Base-by-base conservation (phyloP, 1,140 invertebrate genomes). In the Eufriesea mexicana region DNA sequence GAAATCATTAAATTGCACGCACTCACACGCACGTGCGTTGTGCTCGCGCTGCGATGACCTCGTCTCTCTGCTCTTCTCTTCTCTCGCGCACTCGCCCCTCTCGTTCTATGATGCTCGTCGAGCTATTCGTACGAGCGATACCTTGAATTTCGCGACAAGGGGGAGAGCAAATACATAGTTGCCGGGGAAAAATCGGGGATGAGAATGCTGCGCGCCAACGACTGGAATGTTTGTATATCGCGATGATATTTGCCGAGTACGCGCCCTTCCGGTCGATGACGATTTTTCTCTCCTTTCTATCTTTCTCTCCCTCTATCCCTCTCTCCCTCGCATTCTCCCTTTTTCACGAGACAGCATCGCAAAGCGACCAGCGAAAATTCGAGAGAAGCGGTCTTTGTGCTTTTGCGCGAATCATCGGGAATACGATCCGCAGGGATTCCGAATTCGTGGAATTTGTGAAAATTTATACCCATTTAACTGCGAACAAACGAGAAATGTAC, bases 11-110 rank as follows among this genome's bases (percentile, higher is more conserved):
- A 90, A 90, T 88, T 85, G 87, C 82, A 86, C 86, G 88, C 91
- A 90, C 90, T 91, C 91, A 91, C 80, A 89, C 85, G 90, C 91
- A 88, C 88, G 87, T 91, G 90, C 90, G 87, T 89, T 76, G 25
- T 18, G 51, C 28, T 51, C 28, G 35, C 75, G 86, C 74, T 80
- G 72, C 84, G 86, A 89, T 88, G 84, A 79, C 87, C 68, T 91
- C 76, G 82, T 71, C 86, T 83, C 72, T 76, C 54, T 28, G 74
- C 87, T 62, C 83, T 77, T 72, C 71, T 77, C 77, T 72, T 35
- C 80, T 23, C 75, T 45, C 68, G 72, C 73, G 55, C 70, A 68
- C 74, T 61, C 68, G 49, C 67, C 16, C 57, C 76, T 61, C 75
- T 73, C 66, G 61, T 68, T 83, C 51, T 51, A 55, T 71, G 67